Conservation (phyloP, 2,797 vertebrate species). For the Rhinogobio ventralis region DNA sequence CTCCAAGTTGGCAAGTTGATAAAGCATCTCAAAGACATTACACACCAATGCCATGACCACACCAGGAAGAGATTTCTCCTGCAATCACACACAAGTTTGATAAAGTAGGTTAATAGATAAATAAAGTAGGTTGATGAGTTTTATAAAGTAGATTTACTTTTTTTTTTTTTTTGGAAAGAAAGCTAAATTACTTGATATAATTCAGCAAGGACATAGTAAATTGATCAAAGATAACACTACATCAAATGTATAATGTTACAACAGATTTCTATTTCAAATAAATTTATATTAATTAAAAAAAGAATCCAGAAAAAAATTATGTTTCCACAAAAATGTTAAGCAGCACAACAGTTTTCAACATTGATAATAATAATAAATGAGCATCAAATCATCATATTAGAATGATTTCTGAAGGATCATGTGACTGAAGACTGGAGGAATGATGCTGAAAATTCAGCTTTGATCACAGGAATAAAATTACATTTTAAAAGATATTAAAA, state of each 20-base stretch:
- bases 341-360: background rate
- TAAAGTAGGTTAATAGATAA: background rate
- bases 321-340: background rate
- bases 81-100: conserved; percentile 38
- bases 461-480: no score
- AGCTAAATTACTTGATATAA: background rate
- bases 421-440: background rate
- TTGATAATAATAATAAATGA: background rate
- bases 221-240: no score
- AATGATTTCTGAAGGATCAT: background rate
- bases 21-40: conserved; percentile 99
- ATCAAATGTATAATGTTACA: no score
- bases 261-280: background rate
- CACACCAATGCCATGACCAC: conserved; percentile 98
- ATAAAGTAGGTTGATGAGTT: background rate
- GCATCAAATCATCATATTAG: no score
- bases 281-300: background rate
- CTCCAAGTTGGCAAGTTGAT: conserved; percentile 96
- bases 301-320: background rate
- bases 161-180: background rate
- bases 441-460: no score
- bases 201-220: background rate
- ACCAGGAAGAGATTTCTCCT: conserved; percentile 98
- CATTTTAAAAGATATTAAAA: no score
- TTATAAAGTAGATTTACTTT: no score